Conservation (phyloP, 2,113 vertebrate species). For the Microcebus ravelobensis region DNA sequence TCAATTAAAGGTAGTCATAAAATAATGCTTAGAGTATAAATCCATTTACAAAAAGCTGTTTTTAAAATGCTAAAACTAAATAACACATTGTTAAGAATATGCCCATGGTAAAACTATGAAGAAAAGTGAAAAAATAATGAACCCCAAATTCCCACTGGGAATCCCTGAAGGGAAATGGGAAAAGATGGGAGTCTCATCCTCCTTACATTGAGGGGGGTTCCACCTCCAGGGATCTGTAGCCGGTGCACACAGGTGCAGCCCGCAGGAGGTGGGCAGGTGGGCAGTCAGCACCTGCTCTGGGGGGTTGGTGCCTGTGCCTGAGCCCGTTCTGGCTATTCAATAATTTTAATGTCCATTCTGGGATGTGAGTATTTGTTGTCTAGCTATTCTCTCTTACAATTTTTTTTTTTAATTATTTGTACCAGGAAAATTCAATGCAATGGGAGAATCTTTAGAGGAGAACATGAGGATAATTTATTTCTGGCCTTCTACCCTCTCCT, state of each 20-base stretch:
- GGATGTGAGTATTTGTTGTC: not conserved
- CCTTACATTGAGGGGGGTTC: not conserved
- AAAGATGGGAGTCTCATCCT: not conserved
- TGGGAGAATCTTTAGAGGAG: not conserved
- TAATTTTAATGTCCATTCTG: not conserved
- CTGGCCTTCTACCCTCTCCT: not conserved
- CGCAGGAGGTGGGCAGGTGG: rapidly evolving
- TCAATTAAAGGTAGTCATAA: not conserved
- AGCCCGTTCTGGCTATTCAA: too few species aligned
- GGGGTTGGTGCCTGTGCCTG: not conserved
- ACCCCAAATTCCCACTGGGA: too few species aligned
- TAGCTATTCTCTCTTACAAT: not conserved
- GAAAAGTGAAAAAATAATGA: too few species aligned
- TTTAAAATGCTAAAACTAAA: not conserved
- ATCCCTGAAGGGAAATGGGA: not conserved
- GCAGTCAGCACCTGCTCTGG: not conserved
- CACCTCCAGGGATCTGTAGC: rapidly evolving
- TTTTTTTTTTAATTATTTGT: not conserved
- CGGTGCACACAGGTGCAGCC: rapidly evolving
- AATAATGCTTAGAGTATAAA: not conserved
- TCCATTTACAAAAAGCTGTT: not conserved
- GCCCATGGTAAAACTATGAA: not conserved
- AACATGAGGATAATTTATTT: not conserved
- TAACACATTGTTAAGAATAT: not conserved
- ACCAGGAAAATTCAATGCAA: not conserved